Evolutionary conservation across 1,140 invertebrate genomes (phyloP), one percentile per base, ranked within the genome.

Genomic region (Neuroterus valhalla): DNA sequence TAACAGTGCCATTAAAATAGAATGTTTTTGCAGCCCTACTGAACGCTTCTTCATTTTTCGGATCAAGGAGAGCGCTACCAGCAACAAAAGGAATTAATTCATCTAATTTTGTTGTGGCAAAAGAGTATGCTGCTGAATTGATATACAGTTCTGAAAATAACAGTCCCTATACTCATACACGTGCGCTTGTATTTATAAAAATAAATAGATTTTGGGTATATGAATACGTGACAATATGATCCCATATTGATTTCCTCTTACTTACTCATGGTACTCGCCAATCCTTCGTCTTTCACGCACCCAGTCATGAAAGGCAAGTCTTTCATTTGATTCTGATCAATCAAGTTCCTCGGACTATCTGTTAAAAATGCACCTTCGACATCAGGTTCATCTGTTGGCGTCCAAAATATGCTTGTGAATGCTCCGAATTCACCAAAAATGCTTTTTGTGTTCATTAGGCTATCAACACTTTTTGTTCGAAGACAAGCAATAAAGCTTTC

Each of bases 251-350:
- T 62, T 62, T 26, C 26, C 2, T 11, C 4, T 19, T 55, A 55
- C 3, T 26, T 2, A 19, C 21, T 26, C 14, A 26, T 55, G 4
- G 21, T 17, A 19, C 46, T 17, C 17, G n/a, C 55, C 14, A 62
- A 26, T 31, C 55, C 55, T 26, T 62, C 55, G 3, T 62, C 55
- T 3, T 23, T 5, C 6, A 62, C 23, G 31, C 14, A 14, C n/a
- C 55, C 55, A 31, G 23, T 62, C 14, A 62, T 62, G n/a, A 62
- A 62, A n/a, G 55, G 55, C 15, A 62, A 62, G 31, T 62, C 55
- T 14, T 38, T 62, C 8, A 26, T 62, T 62, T 26, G 12, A 12
- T 62, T 62, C 5, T 62, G 14, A n/a, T 14, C 11, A 5, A 62
- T 31, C 11, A 62, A n/a, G 31, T 62, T 31, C 31, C n/a, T 23